Percentiles rank a stretch among this genome's conserved stretches.
Conservation (phyloP, 2,113 vertebrate genomes). For the Chlorodrepanis virens region DNA sequence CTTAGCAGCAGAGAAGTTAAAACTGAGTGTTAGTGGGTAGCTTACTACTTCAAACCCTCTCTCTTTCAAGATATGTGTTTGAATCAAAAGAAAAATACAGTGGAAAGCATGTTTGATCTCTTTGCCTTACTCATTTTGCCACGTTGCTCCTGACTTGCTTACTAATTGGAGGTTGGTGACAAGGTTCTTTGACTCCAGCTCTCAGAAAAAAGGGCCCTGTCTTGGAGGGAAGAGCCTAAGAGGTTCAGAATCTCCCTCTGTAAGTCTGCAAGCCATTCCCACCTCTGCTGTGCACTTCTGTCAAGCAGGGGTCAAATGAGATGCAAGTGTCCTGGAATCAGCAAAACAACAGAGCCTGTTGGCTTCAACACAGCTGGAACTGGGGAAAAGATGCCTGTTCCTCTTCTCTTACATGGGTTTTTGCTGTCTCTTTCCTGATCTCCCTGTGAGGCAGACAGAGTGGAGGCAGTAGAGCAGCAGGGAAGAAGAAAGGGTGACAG, state of each 20-base stretch:
- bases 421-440: constrained; percentile 17
- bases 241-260: background rate
- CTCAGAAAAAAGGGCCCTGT: background rate
- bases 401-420: background rate
- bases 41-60: background rate
- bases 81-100: background rate
- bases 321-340: background rate
- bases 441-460: constrained; percentile 39
- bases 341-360: constrained; percentile 20
- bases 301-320: background rate
- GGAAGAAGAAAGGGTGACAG: constrained; percentile 27
- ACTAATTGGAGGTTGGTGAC: background rate
- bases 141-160: background rate
- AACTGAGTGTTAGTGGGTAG: background rate
- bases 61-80: background rate
- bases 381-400: background rate
- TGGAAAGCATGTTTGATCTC: background rate
- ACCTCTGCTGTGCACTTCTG: background rate
- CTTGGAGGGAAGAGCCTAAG: background rate
- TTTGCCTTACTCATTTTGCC: background rate
- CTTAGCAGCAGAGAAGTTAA: background rate
- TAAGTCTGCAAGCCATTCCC: background rate
- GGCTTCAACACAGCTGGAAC: constrained; percentile 25
- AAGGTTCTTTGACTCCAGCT: background rate
- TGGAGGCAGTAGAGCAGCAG: constrained; percentile 47